Evolutionary conservation across 2,113 vertebrate species (phyloP), one percentile per base, ranked within the genome.

Genomic region (Gobio gobio): DNA sequence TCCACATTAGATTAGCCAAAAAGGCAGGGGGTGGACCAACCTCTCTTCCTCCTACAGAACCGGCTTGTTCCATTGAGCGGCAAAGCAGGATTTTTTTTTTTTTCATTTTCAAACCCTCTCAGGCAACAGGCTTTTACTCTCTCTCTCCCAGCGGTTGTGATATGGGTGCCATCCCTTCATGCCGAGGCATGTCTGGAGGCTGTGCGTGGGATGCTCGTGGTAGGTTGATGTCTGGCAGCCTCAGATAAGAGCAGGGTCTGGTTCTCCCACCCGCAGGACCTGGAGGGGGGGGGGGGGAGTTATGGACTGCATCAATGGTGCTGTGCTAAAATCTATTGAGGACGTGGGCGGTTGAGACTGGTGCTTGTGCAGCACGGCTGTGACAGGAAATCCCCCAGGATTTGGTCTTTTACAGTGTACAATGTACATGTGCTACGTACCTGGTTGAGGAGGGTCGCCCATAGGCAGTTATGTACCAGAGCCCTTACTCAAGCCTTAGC

Each of bases 161-260:
- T 78, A 70, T 29, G 68, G 51, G 56, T 64, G 33, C n/a, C 63
- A 86, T 84, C 85, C 89, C 91, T 92, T 87, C 68, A 54, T 86
- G 90, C 92, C 90, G 90, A 89, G 56, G 86, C 91, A 91, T 89
- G 92, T 91, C 92, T 93, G 82, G 91, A 87, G 93, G 93, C 94
- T 89, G 64, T 92, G 91, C 89, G 91, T 93, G 88, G 93, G 90
- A 90, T 92, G 90, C 73, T 66, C 10, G 87, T 85, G 89, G 91
- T 91, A 90, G 90, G 93, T 82, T 89, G 90, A 90, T 89, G 93
- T 93, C 93, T 94, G 94, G 91, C 91, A 93, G 90, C 85, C 86
- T 92, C 88, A 88, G 92, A 95, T 95, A 94, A 95, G 92, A 91
- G 88, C 13, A 59, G 66, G 68, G 73, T 74, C 54, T 43, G 68